These are phyloP conservation scores for Sardinella longiceps DNA, from an alignment of 2,797 vertebrate species.

Conservation along the genomic window DNA sequence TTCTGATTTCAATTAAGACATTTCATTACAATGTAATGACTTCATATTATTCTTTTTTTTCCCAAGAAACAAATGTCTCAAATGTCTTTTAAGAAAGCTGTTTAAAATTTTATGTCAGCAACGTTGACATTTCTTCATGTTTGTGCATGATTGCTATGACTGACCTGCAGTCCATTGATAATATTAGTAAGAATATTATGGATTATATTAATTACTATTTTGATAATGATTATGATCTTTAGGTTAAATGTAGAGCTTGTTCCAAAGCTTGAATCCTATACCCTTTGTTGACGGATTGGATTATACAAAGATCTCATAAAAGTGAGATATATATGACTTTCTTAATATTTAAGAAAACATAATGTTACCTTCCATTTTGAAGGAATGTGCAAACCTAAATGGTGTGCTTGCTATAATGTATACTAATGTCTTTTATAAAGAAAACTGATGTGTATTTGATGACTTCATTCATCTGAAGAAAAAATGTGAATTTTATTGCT, in stretches of 20 bases:
- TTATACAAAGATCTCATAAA: neutral
- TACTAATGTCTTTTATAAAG: neutral
- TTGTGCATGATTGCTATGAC: neutral
- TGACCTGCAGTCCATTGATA: neutral
- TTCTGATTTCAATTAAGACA: neutral
- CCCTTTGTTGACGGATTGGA: neutral
- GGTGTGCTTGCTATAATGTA: neutral
- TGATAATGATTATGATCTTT: too few species aligned
- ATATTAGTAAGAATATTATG: neutral
- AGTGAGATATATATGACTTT: neutral
- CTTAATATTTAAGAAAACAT: slow-evolving; percentile 20
- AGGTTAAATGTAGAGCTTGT: too few species aligned
- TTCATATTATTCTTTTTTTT: neutral
- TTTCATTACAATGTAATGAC: neutral
- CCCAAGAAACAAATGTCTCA: neutral
- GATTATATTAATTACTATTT: too few species aligned
- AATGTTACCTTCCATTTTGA: neutral
- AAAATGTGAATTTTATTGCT: neutral
- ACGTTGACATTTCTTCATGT: neutral
- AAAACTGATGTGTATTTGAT: neutral
- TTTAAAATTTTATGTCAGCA: neutral
- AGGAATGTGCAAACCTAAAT: neutral
- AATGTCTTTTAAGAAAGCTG: neutral
- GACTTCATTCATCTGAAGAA: neutral
- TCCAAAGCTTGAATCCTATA: neutral